phyloP scores from a whole-genome alignment of 2,113 vertebrate genomes.

The Chaetura pelagica region DNA sequence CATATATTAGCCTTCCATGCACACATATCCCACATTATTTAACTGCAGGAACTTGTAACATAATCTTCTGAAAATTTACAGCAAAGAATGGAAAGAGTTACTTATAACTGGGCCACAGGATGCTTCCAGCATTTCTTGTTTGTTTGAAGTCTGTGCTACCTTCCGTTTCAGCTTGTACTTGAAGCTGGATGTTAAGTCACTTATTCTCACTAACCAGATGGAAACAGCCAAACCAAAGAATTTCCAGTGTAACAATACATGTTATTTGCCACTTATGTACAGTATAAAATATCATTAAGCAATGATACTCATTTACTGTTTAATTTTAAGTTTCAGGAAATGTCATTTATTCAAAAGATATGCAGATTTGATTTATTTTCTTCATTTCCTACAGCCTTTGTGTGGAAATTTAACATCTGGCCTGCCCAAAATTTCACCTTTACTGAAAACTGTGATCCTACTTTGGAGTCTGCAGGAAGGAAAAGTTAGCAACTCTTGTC shows the following conservation, averaged over 20 bases:
- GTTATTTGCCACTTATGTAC: neutral
- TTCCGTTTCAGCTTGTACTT: neutral
- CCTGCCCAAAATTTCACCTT: neutral
- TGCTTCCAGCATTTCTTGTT: neutral
- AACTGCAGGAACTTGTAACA: neutral
- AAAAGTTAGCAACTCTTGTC: neutral
- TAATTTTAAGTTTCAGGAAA: neutral
- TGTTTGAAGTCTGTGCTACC: neutral
- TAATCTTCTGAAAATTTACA: neutral
- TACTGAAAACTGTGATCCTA: neutral
- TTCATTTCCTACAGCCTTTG: neutral
- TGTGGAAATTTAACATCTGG: neutral
- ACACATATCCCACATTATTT: neutral
- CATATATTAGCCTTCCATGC: neutral
- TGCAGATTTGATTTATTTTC: neutral
- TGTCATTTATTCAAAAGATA: neutral
- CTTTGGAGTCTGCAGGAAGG: neutral
- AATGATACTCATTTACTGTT: neutral
- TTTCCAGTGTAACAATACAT: neutral
- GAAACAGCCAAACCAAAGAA: neutral
- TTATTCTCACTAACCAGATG: neutral
- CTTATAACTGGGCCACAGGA: constrained; percentile 15
- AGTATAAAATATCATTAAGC: neutral
- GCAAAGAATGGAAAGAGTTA: neutral
- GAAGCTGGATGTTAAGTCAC: neutral